Conservation (phyloP, 2,113 vertebrate species). For the Pteropus alecto region DNA sequence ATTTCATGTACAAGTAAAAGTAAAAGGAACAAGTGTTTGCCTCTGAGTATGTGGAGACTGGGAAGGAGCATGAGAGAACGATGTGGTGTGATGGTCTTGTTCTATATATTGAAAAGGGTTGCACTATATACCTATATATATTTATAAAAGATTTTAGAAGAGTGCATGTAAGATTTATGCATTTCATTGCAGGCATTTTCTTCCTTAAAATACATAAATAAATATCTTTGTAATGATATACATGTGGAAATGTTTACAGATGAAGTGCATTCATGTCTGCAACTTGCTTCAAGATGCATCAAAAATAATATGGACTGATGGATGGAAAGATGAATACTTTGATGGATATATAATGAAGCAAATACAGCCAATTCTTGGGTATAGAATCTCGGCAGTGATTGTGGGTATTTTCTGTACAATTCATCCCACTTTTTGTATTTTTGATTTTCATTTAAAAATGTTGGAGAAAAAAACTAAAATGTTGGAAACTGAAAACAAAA, state of each 20-base stretch:
- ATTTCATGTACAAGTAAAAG: background rate
- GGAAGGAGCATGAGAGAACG: background rate
- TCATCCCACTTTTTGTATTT: background rate
- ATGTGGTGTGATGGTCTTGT: background rate
- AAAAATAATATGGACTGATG: background rate
- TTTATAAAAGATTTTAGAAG: background rate
- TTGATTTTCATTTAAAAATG: background rate
- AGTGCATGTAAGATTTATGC: background rate
- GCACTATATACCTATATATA: background rate
- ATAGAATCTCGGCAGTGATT: background rate
- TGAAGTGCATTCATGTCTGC: background rate
- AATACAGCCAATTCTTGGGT: background rate
- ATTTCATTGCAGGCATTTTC: background rate
- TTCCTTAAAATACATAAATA: background rate
- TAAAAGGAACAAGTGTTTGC: background rate
- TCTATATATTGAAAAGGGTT: background rate
- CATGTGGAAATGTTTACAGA: background rate
- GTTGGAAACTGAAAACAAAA: background rate
- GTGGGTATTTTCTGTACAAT: background rate
- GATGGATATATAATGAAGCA: background rate
- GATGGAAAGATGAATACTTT: background rate
- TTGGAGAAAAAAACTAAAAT: background rate
- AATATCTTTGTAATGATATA: background rate
- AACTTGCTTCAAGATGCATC: background rate
- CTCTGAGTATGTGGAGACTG: background rate